These are phyloP conservation scores for Melanostigma gelatinosum DNA, from an alignment of 2,113 vertebrate genomes.

Conservation along the genomic window DNA sequence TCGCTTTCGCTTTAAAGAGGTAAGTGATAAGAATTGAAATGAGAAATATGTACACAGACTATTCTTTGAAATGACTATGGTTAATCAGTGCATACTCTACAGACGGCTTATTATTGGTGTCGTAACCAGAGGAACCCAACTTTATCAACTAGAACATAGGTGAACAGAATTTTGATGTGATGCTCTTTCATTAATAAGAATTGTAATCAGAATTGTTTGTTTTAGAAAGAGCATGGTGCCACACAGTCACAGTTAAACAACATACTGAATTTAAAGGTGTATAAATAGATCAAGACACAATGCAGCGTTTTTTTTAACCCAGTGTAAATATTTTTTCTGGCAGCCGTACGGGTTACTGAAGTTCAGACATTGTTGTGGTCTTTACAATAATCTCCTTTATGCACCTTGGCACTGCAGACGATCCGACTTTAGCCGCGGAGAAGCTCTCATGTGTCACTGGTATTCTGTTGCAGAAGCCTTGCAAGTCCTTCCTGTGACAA, in stretches of 20 bases:
- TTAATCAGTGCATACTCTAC: constrained; percentile 1
- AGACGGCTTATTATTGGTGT: not conserved
- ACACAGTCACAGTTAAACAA: constrained; percentile 20
- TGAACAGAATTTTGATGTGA: constrained; percentile 6
- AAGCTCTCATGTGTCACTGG: constrained; percentile 78
- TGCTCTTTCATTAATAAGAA: not conserved
- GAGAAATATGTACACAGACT: constrained; percentile 6
- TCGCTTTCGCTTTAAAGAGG: not conserved
- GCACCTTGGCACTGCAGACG: constrained; percentile 71
- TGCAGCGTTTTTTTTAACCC: constrained; percentile 44
- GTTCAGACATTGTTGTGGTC: constrained; percentile 77
- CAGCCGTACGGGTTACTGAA: constrained; percentile 58
- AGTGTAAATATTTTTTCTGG: constrained; percentile 55
- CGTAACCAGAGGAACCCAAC: constrained; percentile 8
- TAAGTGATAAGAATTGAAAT: constrained; percentile 12
- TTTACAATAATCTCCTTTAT: constrained; percentile 74
- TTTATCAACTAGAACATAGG: not conserved
- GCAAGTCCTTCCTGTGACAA: constrained; percentile 78
- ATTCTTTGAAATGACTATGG: constrained; percentile 20
- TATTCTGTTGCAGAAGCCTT: constrained; percentile 70
- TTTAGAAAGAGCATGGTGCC: constrained; percentile 1
- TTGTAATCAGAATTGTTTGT: not conserved
- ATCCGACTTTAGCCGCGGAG: constrained; percentile 77
- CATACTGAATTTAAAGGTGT: constrained; percentile 8
- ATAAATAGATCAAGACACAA: constrained; percentile 59